Evolutionary conservation across 2,113 vertebrate species (phyloP).

Genomic region (Typhlomys cinereus): DNA sequence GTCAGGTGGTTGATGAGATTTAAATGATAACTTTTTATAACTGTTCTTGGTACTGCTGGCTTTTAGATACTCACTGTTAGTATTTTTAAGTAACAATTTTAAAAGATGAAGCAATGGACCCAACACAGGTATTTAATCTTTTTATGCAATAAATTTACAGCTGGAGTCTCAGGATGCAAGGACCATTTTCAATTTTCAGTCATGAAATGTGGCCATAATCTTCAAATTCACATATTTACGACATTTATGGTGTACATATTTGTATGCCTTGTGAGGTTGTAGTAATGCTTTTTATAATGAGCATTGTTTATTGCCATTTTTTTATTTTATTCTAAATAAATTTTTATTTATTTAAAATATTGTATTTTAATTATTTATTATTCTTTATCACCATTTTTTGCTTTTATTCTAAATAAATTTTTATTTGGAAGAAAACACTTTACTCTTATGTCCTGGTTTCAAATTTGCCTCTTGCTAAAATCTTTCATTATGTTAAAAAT

Average conservation of each 20-base stretch:
- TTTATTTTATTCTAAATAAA: conserved; percentile 46
- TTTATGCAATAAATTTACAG: conserved; percentile 26
- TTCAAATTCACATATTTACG: not conserved
- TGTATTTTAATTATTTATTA: conserved; percentile 37
- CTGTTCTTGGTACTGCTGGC: not conserved
- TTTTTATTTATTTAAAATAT: conserved; percentile 12
- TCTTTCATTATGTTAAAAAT: conserved; percentile 29
- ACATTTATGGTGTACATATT: not conserved
- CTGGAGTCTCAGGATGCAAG: conserved; percentile 6
- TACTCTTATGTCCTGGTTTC: not conserved
- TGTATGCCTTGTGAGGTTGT: conserved; percentile 10
- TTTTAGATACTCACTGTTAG: not conserved
- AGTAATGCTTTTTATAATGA: not conserved
- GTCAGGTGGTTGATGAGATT: not conserved
- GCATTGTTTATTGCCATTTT: conserved; percentile 42
- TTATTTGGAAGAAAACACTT: conserved; percentile 36
- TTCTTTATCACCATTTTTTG: conserved; percentile 54
- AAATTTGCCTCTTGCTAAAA: not conserved
- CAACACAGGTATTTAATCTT: conserved; percentile 42
- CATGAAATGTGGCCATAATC: not conserved
- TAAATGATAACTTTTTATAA: not conserved
- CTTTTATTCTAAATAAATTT: conserved; percentile 24
- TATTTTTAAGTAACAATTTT: conserved; percentile 26
- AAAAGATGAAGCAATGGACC: not conserved
- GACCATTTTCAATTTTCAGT: not conserved